phyloP scores from a whole-genome alignment of 2,113 vertebrate species.

The Deroptyus accipitrinus region DNA sequence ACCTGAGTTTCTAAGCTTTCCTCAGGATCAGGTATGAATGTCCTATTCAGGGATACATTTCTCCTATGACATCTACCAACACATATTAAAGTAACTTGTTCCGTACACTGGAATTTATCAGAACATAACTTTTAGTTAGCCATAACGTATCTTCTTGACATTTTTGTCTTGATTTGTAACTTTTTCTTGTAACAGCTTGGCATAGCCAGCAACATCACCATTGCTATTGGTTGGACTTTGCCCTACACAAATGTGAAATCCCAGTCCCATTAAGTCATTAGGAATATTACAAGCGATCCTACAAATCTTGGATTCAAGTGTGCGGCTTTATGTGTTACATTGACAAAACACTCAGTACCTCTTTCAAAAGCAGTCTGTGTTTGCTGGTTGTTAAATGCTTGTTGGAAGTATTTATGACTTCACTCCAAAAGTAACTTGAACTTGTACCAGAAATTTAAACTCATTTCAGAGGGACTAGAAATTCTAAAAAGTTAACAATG shows the following conservation, averaged over 20 bases:
- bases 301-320: not conserved
- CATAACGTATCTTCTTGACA: not conserved
- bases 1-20: not conserved
- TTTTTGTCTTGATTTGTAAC: not conserved
- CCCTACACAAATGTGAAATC: not conserved
- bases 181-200: not conserved
- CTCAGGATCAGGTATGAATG: not conserved
- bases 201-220: not conserved
- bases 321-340: accelerated
- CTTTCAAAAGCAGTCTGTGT: not conserved
- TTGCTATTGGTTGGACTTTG: not conserved
- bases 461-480: not conserved
- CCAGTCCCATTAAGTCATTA: not conserved
- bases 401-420: not conserved
- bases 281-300: not conserved
- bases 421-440: not conserved
- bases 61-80: not conserved
- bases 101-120: not conserved
- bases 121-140: not conserved
- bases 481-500: not conserved
- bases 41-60: not conserved
- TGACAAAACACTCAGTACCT: not conserved
- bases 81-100: not conserved
- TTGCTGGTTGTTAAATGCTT: not conserved
- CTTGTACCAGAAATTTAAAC: not conserved